Conservation (phyloP, 2,888 invertebrate genomes). For the Tenthredo notha region DNA sequence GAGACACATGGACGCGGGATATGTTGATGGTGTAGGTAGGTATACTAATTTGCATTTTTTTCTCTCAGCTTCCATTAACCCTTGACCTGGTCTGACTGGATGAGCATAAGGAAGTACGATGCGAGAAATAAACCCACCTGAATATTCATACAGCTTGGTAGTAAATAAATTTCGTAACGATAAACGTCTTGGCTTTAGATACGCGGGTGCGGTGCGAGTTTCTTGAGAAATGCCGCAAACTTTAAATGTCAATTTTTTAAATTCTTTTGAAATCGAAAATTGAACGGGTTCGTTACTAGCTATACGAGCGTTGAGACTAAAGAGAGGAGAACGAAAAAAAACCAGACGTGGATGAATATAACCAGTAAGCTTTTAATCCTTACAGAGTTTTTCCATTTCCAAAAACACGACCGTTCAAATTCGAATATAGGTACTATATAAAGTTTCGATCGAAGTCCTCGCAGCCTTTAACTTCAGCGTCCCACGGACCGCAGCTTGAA, state of each 20-base stretch:
- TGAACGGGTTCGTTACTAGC: not conserved
- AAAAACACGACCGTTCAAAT: constrained; percentile 24
- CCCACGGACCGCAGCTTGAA: constrained; percentile 40
- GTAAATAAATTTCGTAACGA: constrained; percentile 69
- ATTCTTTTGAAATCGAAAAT: constrained; percentile 2
- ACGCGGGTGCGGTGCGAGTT: not conserved
- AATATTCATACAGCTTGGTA: constrained; percentile 70
- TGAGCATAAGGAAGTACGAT: constrained; percentile 69
- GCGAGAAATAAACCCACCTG: constrained; percentile 71
- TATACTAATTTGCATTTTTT: constrained; percentile 72
- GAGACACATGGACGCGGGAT: not conserved
- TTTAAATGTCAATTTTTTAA: constrained; percentile 7
- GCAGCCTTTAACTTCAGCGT: not conserved
- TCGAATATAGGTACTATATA: not conserved
- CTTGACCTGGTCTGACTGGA: constrained; percentile 64
- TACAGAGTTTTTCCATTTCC: constrained; percentile 30
- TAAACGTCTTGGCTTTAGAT: constrained; percentile 3
- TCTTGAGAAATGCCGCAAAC: not conserved
- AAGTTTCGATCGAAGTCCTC: constrained; percentile 4
- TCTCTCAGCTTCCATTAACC: constrained; percentile 76
- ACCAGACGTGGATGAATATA: not conserved
- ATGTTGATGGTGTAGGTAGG: not conserved
- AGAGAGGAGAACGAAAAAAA: not conserved
- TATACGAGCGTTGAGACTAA: not conserved
- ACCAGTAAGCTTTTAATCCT: not conserved